Conservation (phyloP, 2,797 vertebrate species). For the Alcedo quadribrachys region DNA sequence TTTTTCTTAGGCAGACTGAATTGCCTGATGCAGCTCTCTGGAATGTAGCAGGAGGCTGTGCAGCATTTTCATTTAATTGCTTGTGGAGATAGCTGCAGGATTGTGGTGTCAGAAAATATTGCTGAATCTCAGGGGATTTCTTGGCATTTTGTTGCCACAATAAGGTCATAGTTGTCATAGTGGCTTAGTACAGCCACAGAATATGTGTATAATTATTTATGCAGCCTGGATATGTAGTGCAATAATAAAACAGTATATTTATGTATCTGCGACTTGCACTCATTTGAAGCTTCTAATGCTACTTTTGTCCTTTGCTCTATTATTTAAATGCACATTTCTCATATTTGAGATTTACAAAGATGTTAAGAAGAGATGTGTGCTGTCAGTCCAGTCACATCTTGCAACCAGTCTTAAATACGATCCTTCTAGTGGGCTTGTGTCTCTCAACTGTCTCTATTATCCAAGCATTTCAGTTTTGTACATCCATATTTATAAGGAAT, state of each 20-base stretch:
- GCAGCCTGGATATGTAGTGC: conserved; percentile 9
- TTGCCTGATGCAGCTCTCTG: background rate
- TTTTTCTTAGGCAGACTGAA: background rate
- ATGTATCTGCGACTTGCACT: background rate
- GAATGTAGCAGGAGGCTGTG: background rate
- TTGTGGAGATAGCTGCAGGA: conserved; percentile 51
- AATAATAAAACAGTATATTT: conserved; percentile 46
- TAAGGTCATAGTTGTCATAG: conserved; percentile 61
- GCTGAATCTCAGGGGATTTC: conserved; percentile 36
- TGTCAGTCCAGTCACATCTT: conserved; percentile 16
- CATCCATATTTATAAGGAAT: conserved; percentile 53
- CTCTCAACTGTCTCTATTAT: conserved; percentile 14
- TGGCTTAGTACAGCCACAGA: conserved; percentile 30
- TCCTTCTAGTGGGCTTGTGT: background rate
- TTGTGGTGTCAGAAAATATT: conserved; percentile 58
- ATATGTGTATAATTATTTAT: conserved; percentile 16
- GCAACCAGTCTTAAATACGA: background rate
- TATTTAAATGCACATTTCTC: background rate
- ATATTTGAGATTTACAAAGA: background rate
- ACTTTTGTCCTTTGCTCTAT: background rate
- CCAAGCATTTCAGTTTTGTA: conserved; percentile 6
- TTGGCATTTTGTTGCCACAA: conserved; percentile 64
- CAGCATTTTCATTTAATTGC: conserved; percentile 58
- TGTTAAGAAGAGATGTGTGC: background rate
- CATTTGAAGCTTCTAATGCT: background rate